A percentile compares a stretch with the other conserved stretches of the same genome.
Conservation (phyloP, 2,797 vertebrate species). For the Anguilla marmorata region DNA sequence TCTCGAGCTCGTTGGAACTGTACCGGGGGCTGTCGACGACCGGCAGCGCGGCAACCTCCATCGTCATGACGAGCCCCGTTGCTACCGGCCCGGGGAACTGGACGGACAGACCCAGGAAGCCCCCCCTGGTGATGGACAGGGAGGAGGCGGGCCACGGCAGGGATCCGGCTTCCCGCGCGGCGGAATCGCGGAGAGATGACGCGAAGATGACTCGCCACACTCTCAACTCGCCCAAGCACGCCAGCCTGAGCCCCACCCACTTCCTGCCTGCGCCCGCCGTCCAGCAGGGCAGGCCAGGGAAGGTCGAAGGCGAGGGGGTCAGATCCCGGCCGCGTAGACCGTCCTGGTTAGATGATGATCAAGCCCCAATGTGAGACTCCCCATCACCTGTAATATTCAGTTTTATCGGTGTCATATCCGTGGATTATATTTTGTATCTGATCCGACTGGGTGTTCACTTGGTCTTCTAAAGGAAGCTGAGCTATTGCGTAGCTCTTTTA, state of each 20-base stretch:
- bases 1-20: conserved; percentile 67
- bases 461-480: conserved; percentile 15
- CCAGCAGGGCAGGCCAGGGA: conserved; percentile 52
- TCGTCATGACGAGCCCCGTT: conserved; percentile 41
- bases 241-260: conserved; percentile 44
- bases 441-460: background rate
- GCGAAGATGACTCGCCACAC: conserved; percentile 39
- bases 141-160: conserved; percentile 36
- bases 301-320: conserved; percentile 48
- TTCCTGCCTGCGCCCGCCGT: conserved; percentile 56
- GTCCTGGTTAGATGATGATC: conserved; percentile 57
- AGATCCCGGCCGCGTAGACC: conserved; percentile 46
- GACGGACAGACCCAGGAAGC: conserved; percentile 40
- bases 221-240: conserved; percentile 50
- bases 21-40: conserved; percentile 47
- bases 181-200: conserved; percentile 50
- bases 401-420: background rate
- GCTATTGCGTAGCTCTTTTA: conserved; percentile 25
- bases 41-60: conserved; percentile 19
- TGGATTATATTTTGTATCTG: background rate
- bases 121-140: conserved; percentile 32
- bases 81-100: conserved; percentile 18
- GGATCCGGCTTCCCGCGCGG: background rate
- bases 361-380: conserved; percentile 67
- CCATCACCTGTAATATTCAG: conserved; percentile 26